Base-by-base conservation (phyloP, 2,888 invertebrate species). In the Trissoscelio sp. region DNA sequence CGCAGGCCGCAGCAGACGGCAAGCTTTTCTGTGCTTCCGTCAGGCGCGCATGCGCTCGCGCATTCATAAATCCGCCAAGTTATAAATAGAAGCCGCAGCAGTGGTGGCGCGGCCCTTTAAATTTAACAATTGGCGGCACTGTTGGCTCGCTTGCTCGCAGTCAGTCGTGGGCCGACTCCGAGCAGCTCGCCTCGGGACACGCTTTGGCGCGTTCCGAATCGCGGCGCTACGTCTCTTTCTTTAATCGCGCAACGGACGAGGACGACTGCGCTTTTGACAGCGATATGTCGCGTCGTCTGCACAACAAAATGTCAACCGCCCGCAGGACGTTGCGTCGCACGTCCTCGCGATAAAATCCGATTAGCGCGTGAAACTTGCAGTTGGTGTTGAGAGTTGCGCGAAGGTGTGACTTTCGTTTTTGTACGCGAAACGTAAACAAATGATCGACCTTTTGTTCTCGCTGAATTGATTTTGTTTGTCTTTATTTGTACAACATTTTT, bases 111-210 rank as follows among this genome's bases (percentile, higher is more conserved):
- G 75, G 75, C 53, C 66, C 75, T 75, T 75, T 75, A 75, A 75
- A 75, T 39, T 39, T 55, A 58, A 66, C 75, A 66, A 75, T 75
- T 75, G 75, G 75, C 66, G 75, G 58, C 75, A 75, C 75, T 75
- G 73, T 14, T 31, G 20, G 57, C 18, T 28, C 22, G 51, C 20
- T 18, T 9, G 48, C 34, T 16, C 31, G 31, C 31, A n/a, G 31
- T 57, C 69, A 57, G 69, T 69, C 46, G 69, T 57, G 46, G 46
- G 69, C 57, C 62, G 73, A 22, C 42, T 22, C 31, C 62, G 73
- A 53, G 42, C n/a, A 18, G 37, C 16, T 37, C n/a, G 24, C 12
- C 16, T 53, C 51, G 12, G n/a, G 24, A 14, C 6, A 0, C 51
- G 24, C 39, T 39, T 2, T 12, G 39, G 12, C 2, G 12, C 12